Evolutionary conservation across 2,888 invertebrate species (phyloP).

Genomic region (Cotesia congregata): DNA sequence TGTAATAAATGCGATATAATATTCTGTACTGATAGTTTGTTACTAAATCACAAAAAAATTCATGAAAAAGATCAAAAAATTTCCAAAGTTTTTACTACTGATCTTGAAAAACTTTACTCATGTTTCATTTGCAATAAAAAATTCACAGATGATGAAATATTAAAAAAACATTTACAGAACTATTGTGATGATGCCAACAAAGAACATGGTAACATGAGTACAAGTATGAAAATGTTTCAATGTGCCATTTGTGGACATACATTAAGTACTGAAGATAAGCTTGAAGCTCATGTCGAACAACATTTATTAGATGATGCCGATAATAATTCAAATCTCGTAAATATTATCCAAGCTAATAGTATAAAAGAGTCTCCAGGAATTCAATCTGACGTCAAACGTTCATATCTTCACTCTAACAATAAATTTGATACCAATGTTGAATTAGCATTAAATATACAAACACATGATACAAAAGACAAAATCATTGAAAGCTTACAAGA

Average conservation of each 20-base stretch:
- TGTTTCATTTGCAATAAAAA: conserved; percentile 67
- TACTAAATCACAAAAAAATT: conserved; percentile 52
- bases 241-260: conserved; percentile 65
- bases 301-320: conserved; percentile 65
- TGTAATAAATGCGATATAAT: conserved; percentile 56
- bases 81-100: conserved; percentile 42
- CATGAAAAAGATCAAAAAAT: conserved; percentile 55
- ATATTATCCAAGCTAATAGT: conserved; percentile 44
- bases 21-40: conserved; percentile 54
- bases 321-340: conserved; percentile 64
- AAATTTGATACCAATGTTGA: conserved; percentile 59
- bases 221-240: conserved; percentile 52
- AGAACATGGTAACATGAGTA: conserved; percentile 42
- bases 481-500: conserved; percentile 63
- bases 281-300: conserved; percentile 63
- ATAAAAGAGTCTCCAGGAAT: conserved; percentile 30
- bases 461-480: conserved; percentile 64
- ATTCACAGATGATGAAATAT: conserved; percentile 62
- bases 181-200: conserved; percentile 61
- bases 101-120: conserved; percentile 49
- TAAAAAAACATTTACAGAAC: conserved; percentile 66
- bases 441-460: conserved; percentile 63
- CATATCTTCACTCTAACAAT: conserved; percentile 59
- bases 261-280: conserved; percentile 59
- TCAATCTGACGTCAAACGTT: conserved; percentile 44